Evolutionary conservation across 2,113 vertebrate genomes (phyloP).

Genomic region (Procavia capensis): DNA sequence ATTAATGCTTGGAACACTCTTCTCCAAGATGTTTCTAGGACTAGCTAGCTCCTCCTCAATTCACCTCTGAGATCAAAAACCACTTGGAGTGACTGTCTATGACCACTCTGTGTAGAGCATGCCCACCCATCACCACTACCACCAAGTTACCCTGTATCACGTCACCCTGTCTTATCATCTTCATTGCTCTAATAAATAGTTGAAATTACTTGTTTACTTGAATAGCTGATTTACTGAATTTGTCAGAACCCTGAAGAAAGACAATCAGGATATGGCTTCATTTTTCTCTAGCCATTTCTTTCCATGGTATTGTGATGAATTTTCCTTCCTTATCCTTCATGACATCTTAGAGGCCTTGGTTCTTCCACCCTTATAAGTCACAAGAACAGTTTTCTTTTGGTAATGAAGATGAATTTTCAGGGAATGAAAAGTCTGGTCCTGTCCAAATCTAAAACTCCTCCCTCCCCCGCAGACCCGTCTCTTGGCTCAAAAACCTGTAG

Average conservation of each 20-base stretch:
- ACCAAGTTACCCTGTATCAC: background rate
- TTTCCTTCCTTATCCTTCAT: background rate
- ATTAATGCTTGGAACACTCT: background rate
- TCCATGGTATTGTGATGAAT: background rate
- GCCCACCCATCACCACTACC: background rate
- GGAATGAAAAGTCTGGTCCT: background rate
- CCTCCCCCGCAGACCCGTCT: background rate
- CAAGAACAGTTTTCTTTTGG: constrained; percentile 34
- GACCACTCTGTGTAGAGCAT: background rate
- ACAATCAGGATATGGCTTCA: background rate
- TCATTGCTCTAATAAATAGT: background rate
- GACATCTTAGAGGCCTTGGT: background rate
- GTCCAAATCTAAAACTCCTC: background rate
- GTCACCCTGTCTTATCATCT: background rate
- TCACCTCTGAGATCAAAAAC: background rate
- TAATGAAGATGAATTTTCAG: constrained; percentile 59
- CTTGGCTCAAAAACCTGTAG: background rate
- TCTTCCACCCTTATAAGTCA: background rate
- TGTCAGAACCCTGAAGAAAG: background rate
- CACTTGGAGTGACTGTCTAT: background rate
- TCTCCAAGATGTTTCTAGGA: background rate
- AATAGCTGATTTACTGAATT: background rate
- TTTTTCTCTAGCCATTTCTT: background rate
- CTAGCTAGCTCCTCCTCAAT: background rate
- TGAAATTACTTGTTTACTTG: background rate